Base-by-base conservation (phyloP, 2,797 vertebrate species). In the Myotis daubentonii region DNA sequence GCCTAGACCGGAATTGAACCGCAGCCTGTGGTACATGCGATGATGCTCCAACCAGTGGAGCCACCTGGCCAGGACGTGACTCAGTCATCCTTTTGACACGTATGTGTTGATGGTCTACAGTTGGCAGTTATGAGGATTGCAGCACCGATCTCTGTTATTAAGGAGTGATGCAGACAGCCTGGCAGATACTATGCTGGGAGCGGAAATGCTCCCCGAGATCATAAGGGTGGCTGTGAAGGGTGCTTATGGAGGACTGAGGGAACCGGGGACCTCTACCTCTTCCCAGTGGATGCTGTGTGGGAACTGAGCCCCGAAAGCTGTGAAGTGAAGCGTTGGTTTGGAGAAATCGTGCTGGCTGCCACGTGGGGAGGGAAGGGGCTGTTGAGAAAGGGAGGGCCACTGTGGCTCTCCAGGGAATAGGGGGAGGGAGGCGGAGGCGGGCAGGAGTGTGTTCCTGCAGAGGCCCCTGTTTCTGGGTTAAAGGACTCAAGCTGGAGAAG, bases 161-260 rank as follows among this genome's bases (percentile, higher is more conserved):
- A 51, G 81, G 55, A 55, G 25, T 2, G 17, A 71, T 30, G 60
- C 53, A 57, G 49, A 25, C 38, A 6, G 13, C 13, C 3, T 5
- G 66, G 23, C 20, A 23, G 15, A 9, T 3, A 1, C 8, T 2
- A 0, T 4, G 11, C 23, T 20, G 44, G 66, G n/a, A 7, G 33
- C 70, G 22, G 22, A 4, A 6, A n/a, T 7, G 25, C 53, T 15
- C 5, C n/a, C 4, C 0, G 1, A 7, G 20, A 16, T 22, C 20
- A 2, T 1, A 0, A 4, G 15, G 9, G 47, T 9, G 0, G 60
- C 55, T 16, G 30, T 15, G 33, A 49, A n/a, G 19, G 47, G 1
- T 0, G 20, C 55, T 84, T 49, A 57, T 1, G 11, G 28, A 28
- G 47, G 36, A 66, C 23, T 10, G 12, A 7, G 82, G 30, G 15